Evolutionary conservation across 2,113 vertebrate species (phyloP).

Genomic region (Recurvirostra avosetta): DNA sequence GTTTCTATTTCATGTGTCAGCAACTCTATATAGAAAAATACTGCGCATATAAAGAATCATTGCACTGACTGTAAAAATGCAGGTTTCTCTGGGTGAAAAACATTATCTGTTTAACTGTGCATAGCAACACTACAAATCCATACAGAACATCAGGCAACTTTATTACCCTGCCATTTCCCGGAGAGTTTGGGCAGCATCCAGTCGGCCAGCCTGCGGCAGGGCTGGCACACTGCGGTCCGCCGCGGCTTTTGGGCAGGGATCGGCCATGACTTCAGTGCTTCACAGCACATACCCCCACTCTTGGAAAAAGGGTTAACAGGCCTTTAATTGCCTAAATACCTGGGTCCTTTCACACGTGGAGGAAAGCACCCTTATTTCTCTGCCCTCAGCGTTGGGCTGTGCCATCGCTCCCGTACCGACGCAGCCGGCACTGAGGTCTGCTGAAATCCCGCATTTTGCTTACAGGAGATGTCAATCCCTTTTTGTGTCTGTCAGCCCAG

Average conservation of each 20-base stretch:
- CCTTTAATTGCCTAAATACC: neutral
- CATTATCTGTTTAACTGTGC: conserved; percentile 18
- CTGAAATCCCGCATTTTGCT: neutral
- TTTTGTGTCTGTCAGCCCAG: neutral
- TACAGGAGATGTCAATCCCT: neutral
- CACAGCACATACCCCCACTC: neutral
- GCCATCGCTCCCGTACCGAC: fast-evolving
- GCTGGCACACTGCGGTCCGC: neutral
- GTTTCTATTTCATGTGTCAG: neutral
- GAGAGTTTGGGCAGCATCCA: neutral
- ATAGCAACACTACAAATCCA: neutral
- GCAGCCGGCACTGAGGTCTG: neutral
- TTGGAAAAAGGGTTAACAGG: neutral
- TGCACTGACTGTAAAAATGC: neutral
- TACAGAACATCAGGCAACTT: neutral
- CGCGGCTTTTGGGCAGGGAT: neutral
- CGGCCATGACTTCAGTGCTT: neutral
- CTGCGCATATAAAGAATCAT: neutral
- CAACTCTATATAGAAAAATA: neutral
- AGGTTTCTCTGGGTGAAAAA: neutral
- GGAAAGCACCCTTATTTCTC: fast-evolving
- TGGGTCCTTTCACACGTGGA: neutral
- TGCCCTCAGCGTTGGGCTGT: no score
- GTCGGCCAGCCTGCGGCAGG: neutral
- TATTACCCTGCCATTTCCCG: neutral